A percentile compares a stretch with the other conserved stretches of the same genome.
Conservation (phyloP, 2,888 invertebrate species). For the Cataglyphis rosenhaueri region DNA sequence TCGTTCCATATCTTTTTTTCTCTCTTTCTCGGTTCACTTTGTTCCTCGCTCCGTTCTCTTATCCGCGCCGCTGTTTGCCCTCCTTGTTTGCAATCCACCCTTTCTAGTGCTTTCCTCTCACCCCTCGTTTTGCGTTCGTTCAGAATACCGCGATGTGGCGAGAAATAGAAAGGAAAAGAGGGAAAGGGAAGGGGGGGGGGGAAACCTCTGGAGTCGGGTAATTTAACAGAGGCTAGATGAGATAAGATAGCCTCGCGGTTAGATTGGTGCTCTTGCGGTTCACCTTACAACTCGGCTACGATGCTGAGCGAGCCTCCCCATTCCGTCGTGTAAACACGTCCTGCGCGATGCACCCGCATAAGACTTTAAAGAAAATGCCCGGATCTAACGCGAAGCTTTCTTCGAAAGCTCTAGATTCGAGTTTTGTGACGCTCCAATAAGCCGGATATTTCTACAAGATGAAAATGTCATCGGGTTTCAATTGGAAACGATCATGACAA, state of each 20-base stretch:
- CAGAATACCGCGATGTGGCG: conserved; percentile 55
- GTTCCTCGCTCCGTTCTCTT: conserved; percentile 34
- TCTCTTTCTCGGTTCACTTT: conserved; percentile 17
- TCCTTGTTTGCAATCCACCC: conserved; percentile 47
- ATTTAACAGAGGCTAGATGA: conserved; percentile 79
- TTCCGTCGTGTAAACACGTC: conserved; percentile 71
- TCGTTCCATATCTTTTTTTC: conserved; percentile 52
- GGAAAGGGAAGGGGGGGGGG: not conserved
- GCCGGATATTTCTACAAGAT: not conserved
- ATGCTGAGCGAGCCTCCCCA: conserved; percentile 59
- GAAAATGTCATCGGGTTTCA: conserved; percentile 1
- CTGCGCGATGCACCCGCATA: conserved; percentile 45
- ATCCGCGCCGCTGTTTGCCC: conserved; percentile 27
- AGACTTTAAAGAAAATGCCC: conserved; percentile 62
- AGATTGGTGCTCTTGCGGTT: conserved; percentile 71
- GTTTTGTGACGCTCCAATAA: conserved; percentile 46
- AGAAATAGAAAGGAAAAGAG: not conserved
- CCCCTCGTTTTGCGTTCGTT: conserved; percentile 61
- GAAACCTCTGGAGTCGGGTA: conserved; percentile 66
- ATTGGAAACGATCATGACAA: conserved; percentile 4
- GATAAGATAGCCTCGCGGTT: conserved; percentile 76
- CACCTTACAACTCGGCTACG: conserved; percentile 62
- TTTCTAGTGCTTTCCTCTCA: conserved; percentile 26
- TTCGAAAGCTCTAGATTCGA: conserved; percentile 6
- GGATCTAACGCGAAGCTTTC: conserved; percentile 5